Evolutionary conservation across 1,140 invertebrate species (phyloP), one percentile per base, ranked within the genome.

Genomic region (Dreissena rostriformis): DNA sequence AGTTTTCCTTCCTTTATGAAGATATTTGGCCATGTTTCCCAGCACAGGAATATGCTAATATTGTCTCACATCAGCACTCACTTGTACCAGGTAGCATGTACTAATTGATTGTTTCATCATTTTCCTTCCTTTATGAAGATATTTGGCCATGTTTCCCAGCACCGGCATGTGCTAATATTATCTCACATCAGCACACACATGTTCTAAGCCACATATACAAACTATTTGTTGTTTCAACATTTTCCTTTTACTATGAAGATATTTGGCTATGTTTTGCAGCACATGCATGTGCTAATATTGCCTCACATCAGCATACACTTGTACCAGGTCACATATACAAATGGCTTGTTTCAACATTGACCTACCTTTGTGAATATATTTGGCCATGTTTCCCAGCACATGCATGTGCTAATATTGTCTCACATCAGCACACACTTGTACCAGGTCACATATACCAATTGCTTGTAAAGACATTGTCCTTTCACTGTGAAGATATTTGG

Each of bases 241-340:
- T 39, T n/a, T 39, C 39, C 39, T 5, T 39, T 39, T 8, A 39
- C 39, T 39, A 5, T 39, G 39, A 5, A 39, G 39, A 39, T 39
- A 39, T 39, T n/a, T 61, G 57, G 57, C 22, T 6, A 61, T 78
- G n/a, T 78, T 78, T 67, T 39, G n/a, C 65, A 67, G 76, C 76
- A 78, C 65, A 67, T 61, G 61, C 76, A 78, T 67, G 28, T 78
- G 73, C 76, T 67, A 78, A 78, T 78, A 53, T 66, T 14, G 28
- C 53, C 39, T 26, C 19, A 1, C 28, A 66, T 76, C 24, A 76
- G 73, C 73, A 24, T 29, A 66, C 26, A 29, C 63, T 67, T 19
- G 55, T 66, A 52, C 76, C 22, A 78, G 61, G 28, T 14, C 49
- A 53, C 55, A 78, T 22, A 49, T 24, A 78, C 10, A 1, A 68